Evolutionary conservation across 2,797 vertebrate species (phyloP).

Genomic region (Thamnophis elegans): DNA sequence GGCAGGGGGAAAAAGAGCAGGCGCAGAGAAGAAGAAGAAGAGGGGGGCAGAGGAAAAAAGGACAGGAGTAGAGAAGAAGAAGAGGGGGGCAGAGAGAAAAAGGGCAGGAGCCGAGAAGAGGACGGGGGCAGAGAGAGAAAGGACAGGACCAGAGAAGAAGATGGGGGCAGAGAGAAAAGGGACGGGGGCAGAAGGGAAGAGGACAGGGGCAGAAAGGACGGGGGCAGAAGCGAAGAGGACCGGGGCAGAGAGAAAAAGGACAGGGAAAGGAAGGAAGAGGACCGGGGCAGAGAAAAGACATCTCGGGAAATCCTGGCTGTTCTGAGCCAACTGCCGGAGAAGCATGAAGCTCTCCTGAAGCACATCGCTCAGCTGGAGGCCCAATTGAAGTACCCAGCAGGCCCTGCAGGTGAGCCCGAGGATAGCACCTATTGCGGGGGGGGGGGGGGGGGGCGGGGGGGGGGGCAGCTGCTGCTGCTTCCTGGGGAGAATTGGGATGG

Average conservation of each 20-base stretch:
- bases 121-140: not conserved
- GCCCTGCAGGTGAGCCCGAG: conserved; percentile 46
- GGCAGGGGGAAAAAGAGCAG: not conserved
- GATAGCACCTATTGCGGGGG: not conserved
- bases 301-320: conserved; percentile 14
- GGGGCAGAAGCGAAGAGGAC: not conserved
- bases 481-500: not conserved
- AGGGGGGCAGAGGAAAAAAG: not conserved
- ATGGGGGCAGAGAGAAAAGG: not conserved
- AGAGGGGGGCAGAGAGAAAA: conserved; percentile 25
- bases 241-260: not conserved
- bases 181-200: not conserved
- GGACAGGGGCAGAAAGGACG: not conserved
- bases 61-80: not conserved
- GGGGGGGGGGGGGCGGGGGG: not conserved
- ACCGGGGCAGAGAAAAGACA: conserved; percentile 23
- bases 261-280: not conserved
- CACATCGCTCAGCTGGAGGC: conserved; percentile 16
- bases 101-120: not conserved
- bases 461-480: not conserved
- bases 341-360: not conserved
- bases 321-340: conserved; percentile 41
- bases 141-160: not conserved
- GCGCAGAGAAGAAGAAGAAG: not conserved
- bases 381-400: conserved; percentile 27